phyloP scores from a whole-genome alignment of 2,888 invertebrate species.

The Hydrotaea diabolus region DNA sequence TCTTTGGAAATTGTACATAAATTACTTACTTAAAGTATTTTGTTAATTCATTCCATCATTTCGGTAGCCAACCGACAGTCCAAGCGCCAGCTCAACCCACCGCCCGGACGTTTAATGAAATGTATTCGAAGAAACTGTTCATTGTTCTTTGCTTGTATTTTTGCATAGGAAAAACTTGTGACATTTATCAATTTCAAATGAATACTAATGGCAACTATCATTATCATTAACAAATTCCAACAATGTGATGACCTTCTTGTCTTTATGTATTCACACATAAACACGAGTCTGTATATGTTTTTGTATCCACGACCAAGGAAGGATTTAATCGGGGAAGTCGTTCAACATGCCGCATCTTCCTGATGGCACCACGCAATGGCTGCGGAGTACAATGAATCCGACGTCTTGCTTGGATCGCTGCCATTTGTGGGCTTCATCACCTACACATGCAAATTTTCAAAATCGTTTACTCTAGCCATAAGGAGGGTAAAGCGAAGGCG shows the following conservation, averaged over 20 bases:
- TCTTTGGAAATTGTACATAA: slow-evolving; percentile 42
- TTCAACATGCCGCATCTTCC: not conserved
- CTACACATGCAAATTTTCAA: not conserved
- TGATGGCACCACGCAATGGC: not conserved
- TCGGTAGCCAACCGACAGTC: too few species aligned
- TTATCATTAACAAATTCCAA: slow-evolving; percentile 41
- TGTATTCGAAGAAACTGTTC: slow-evolving; percentile 14
- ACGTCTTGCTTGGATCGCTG: not conserved
- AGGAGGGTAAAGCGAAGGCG: not conserved
- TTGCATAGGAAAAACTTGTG: slow-evolving; percentile 37
- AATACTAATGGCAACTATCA: slow-evolving; percentile 58
- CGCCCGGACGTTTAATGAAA: not conserved
- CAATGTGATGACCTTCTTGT: slow-evolving; percentile 6
- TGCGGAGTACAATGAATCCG: not conserved
- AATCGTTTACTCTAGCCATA: not conserved
- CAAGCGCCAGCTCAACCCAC: not conserved
- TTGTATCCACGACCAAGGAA: not conserved
- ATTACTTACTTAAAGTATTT: slow-evolving; percentile 45
- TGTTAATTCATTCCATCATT: slow-evolving; percentile 40
- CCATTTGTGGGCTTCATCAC: not conserved
- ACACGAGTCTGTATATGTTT: too few species aligned
- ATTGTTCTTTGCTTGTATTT: not conserved
- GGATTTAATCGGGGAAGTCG: not conserved
- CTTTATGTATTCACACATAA: not conserved
- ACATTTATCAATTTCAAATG: slow-evolving; percentile 61